Evolutionary conservation across 1,140 invertebrate genomes (phyloP).

Genomic region (Lepidurus apus): DNA sequence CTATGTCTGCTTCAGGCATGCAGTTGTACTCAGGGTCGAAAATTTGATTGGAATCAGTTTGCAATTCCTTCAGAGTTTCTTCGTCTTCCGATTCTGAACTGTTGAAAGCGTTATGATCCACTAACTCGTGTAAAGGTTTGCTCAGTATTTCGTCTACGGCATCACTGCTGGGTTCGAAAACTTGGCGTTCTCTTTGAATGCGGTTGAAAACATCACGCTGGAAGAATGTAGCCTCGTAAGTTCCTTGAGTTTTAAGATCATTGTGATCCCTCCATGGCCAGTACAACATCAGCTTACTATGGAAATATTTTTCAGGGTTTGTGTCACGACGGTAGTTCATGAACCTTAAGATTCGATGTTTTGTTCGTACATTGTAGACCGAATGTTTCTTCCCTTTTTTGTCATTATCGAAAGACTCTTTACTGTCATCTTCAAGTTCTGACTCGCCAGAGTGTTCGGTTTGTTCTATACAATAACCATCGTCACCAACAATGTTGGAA

Average conservation of each 20-base stretch:
- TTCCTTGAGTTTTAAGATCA: neutral
- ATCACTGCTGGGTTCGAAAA: neutral
- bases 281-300: too few relatives aligned
- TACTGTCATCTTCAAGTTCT: neutral
- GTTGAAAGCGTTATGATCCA: neutral
- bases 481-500: neutral
- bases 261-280: neutral
- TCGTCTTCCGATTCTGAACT: neutral
- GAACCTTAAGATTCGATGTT: neutral
- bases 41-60: neutral
- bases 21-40: neutral
- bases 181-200: neutral
- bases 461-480: slow-evolving; percentile 1
- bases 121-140: neutral
- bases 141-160: neutral
- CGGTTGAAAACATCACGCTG: neutral
- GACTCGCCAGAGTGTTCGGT: neutral
- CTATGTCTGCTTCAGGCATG: neutral
- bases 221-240: neutral
- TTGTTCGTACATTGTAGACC: neutral
- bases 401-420: neutral
- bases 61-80: slow-evolving; percentile 1
- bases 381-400: neutral
- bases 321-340: neutral
- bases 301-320: too few relatives aligned